Evolutionary conservation across 2,888 invertebrate genomes (phyloP), one percentile per base, ranked within the genome.

Genomic region (Hyles lineata): DNA sequence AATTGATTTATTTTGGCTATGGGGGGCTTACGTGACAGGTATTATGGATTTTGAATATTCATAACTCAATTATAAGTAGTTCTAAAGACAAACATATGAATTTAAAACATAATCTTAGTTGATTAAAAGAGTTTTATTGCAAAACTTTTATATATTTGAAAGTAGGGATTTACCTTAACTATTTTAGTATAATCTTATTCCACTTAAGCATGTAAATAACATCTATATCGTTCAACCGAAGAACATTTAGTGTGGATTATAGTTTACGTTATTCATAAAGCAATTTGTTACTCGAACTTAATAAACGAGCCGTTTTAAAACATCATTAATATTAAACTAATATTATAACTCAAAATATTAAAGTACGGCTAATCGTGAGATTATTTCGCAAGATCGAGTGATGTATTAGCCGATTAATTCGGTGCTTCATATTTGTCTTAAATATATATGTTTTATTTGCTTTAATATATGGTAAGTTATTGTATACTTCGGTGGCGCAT

Each of bases 331-430:
- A 67, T 67, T 23, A 50, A 63, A 23, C 43, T 50, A 55, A 25
- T 50, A 67, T 43, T 67, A 23, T 50, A 67, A 63, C 63, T 63
- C 63, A 67, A 35, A 67, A 67, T 67, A 67, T 19, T 67, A 62
- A 29, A 32, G 61, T 35, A 35, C 21, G n/a, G 32, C 35, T 35
- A 63, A 63, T 63, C 35, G 3, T 21, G 21, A 35, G 63, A 63
- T 63, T 63, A 63, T n/a, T 63, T 63, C 21, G 35, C 35, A 63
- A 63, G 63, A 63, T 63, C 11, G n/a, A 35, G 35, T n/a, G n/a
- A 63, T 43, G 29, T 35, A 63, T 35, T 35, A n/a, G n/a, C 19
- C 21, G 5, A 35, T 63, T 63, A 17, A 35, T 35, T 35, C 2
- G n/a, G 9, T 23, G 23, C 3, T n/a, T 62, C 19, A 32, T 35